Base-by-base conservation (phyloP, 2,888 invertebrate genomes). In the Eulithis testata region DNA sequence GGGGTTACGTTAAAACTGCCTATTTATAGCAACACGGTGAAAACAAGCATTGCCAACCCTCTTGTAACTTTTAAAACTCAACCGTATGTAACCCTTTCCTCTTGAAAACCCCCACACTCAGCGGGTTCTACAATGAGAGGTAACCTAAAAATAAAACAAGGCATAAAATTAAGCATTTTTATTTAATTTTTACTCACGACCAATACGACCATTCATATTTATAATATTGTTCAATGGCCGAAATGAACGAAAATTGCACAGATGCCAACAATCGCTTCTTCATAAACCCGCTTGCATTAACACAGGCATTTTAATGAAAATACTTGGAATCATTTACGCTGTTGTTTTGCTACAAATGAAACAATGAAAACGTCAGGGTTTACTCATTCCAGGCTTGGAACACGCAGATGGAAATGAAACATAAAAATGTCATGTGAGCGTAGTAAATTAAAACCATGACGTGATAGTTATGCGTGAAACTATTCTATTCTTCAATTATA, bases 151-250 rank as follows among this genome's bases (percentile, higher is more conserved):
- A 65, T 54, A 36, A 55, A 50, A 51, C 49, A 50, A 43, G 12
- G 8, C 36, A 9, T 70, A 11, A 63, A 76, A 75, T 79, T 81
- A 84, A 84, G 84, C 78, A 60, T 80, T 82, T 81, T 82, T 82
- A 84, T 84, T 84, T 76, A 85, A 80, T 79, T 80, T 79, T 73
- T 83, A 21, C 21, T 21, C 21, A 21, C 21, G 21, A 21, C 21
- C 21, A 21, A 21, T 21, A 80, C 74, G 77, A 80, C 76, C 77
- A 80, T 79, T 73, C 76, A 66, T 69, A 76, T 73, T 77, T 75
- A 70, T 21, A 49, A 49, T 49, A 71, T 66, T 73, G 73, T 79
- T 70, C 14, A 53, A 77, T 79, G 78, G 80, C 84, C 77, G 77
- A 73, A 79, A 73, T 71, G 64, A 77, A 81, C 70, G 65, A 74